Percentiles rank a stretch among this genome's conserved stretches.
These are phyloP conservation scores for Camelus dromedarius DNA, from an alignment of 2,113 vertebrate genomes.

Conservation along the genomic window DNA sequence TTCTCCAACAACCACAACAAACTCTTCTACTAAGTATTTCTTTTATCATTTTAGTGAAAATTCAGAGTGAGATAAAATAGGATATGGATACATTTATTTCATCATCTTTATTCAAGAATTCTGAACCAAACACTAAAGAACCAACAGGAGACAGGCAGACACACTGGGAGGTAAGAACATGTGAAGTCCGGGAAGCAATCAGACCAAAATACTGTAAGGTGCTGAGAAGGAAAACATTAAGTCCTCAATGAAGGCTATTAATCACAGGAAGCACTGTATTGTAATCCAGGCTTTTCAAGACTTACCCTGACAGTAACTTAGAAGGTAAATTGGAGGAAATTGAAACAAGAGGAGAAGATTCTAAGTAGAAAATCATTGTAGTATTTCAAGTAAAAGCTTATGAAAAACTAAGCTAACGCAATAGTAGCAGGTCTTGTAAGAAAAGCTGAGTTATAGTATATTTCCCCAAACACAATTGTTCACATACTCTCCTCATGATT, in stretches of 20 bases:
- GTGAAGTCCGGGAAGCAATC: neutral
- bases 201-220: neutral
- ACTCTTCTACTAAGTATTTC: neutral
- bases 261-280: neutral
- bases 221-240: neutral
- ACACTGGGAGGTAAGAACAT: neutral
- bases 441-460: neutral
- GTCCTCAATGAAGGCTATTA: neutral
- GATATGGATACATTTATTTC: neutral
- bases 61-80: neutral
- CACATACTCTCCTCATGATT: neutral
- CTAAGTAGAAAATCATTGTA: neutral
- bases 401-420: neutral
- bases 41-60: neutral
- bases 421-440: neutral
- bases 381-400: neutral
- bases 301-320: neutral
- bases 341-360: neutral
- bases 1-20: neutral
- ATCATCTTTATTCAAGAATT: neutral
- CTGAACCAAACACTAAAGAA: neutral
- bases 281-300: neutral
- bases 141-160: neutral
- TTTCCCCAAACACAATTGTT: neutral
- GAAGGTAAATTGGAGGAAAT: neutral